Conservation (phyloP, 2,797 vertebrate species). For the Pantherophis vulpinus region DNA sequence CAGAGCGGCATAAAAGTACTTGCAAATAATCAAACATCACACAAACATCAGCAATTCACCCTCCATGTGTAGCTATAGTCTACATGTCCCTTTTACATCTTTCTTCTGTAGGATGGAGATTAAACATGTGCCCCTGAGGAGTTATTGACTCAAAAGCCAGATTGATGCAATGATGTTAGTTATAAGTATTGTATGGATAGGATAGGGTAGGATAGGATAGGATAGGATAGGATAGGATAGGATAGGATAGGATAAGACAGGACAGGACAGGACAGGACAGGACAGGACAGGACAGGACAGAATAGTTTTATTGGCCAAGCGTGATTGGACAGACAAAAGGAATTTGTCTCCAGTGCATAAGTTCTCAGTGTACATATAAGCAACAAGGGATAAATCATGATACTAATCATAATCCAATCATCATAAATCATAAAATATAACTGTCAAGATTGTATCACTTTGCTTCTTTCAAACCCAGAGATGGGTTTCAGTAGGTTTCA, state of each 20-base stretch:
- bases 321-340: too few relatives aligned
- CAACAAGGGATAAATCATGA: too few relatives aligned
- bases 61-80: neutral
- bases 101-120: neutral
- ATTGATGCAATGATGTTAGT: neutral
- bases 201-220: accelerated
- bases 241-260: accelerated
- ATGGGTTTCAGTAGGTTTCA: too few relatives aligned
- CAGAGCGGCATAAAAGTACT: neutral
- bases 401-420: too few relatives aligned
- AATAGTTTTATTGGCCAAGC: too few relatives aligned
- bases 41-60: neutral
- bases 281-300: too few relatives aligned
- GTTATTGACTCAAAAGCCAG: neutral
- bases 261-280: accelerated
- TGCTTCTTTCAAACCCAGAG: too few relatives aligned
- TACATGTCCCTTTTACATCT: neutral
- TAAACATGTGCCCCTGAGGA: neutral
- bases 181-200: neutral
- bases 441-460: too few relatives aligned
- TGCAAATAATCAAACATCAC: neutral
- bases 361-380: too few relatives aligned
- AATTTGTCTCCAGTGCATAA: too few relatives aligned
- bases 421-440: too few relatives aligned
- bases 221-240: too few relatives aligned